These are phyloP conservation scores for Antitype chi DNA, from an alignment of 2,888 invertebrate genomes.

Conservation along the genomic window DNA sequence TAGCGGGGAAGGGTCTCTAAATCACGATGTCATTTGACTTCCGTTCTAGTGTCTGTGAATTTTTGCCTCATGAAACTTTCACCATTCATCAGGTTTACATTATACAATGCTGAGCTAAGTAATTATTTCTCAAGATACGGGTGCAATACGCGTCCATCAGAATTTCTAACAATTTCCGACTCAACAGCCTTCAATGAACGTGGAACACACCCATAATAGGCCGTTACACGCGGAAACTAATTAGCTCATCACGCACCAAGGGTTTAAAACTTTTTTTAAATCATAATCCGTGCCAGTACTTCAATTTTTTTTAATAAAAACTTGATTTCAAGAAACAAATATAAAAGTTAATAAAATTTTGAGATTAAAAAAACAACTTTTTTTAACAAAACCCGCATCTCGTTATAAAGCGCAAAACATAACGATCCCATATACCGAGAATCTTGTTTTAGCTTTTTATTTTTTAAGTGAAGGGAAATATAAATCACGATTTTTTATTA, in stretches of 20 bases:
- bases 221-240: neutral
- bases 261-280: neutral
- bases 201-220: neutral
- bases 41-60: slow-evolving; percentile 7
- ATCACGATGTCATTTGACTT: neutral
- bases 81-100: neutral
- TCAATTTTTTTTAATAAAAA: too few species aligned
- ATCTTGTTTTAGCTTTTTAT: slow-evolving; percentile 55
- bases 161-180: neutral
- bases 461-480: slow-evolving; percentile 69
- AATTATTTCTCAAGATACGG: neutral
- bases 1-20: neutral
- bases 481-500: slow-evolving; percentile 70
- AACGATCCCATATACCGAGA: slow-evolving; percentile 61
- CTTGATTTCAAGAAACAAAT: slow-evolving; percentile 16
- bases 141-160: neutral
- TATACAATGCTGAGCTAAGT: neutral
- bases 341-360: slow-evolving; percentile 33
- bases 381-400: slow-evolving; percentile 40
- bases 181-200: neutral
- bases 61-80: slow-evolving; percentile 25
- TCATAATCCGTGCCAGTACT: slow-evolving; percentile 4
- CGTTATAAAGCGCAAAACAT: slow-evolving; percentile 44
- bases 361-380: neutral
- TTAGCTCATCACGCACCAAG: slow-evolving; percentile 19